phyloP scores from a whole-genome alignment of 1,140 invertebrate genomes.

The Lepidotrigona ventralis region DNA sequence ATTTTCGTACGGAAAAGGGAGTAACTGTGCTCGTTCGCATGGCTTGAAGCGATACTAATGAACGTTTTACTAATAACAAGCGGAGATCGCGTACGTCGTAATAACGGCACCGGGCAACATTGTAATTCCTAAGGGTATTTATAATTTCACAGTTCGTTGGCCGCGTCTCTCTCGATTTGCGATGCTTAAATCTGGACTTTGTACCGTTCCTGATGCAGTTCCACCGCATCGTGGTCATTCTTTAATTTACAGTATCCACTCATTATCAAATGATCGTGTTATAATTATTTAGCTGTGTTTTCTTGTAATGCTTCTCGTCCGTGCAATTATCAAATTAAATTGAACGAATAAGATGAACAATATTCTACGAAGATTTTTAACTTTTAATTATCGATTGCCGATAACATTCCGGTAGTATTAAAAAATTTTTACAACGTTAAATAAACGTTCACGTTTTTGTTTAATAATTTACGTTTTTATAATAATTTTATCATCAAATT shows the following conservation, averaged over 20 bases:
- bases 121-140: conserved; percentile 13
- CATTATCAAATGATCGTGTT: conserved; percentile 5
- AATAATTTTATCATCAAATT: too few species aligned
- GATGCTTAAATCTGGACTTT: background rate
- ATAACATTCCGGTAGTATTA: background rate
- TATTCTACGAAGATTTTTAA: background rate
- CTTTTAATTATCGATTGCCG: too few species aligned
- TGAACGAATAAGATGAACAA: background rate
- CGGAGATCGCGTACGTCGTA: background rate
- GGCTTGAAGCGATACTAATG: conserved; percentile 12
- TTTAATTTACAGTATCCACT: conserved; percentile 3
- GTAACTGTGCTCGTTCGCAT: background rate
- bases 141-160: conserved; percentile 31
- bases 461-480: too few species aligned
- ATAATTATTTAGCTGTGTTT: background rate
- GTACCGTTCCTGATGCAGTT: too few species aligned
- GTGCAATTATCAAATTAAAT: background rate
- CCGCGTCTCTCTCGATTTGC: background rate
- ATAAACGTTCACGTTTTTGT: background rate
- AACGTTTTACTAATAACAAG: conserved; percentile 13
- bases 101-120: background rate
- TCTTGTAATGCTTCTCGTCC: background rate
- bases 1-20: background rate
- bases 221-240: background rate
- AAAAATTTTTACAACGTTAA: background rate